phyloP scores from a whole-genome alignment of 2,888 invertebrate genomes.

The Zygothrica quintamaculata region DNA sequence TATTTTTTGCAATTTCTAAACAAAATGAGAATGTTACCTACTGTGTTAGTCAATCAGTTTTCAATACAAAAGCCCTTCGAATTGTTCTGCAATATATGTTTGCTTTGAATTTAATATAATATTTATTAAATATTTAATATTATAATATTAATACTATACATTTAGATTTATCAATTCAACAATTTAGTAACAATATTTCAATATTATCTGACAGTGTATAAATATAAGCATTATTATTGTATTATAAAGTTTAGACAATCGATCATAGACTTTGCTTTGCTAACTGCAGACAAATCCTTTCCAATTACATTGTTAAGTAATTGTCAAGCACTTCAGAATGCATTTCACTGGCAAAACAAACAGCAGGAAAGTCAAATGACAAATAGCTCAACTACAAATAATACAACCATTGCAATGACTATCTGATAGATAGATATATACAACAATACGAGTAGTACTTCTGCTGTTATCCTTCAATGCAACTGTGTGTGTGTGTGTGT shows the following conservation, averaged over 20 bases:
- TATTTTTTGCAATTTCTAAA: background rate
- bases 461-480: conserved; percentile 10
- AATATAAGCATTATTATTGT: background rate
- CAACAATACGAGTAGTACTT: background rate
- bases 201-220: background rate
- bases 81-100: too few relatives aligned
- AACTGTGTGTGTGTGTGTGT: too few relatives aligned
- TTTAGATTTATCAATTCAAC: background rate
- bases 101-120: too few relatives aligned
- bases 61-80: background rate
- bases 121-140: too few relatives aligned
- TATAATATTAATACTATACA: too few relatives aligned
- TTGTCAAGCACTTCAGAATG: conserved; percentile 43
- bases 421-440: conserved; percentile 47
- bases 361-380: conserved; percentile 53
- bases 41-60: background rate
- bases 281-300: conserved; percentile 37
- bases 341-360: conserved; percentile 52
- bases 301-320: conserved; percentile 52
- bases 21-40: background rate
- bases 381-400: conserved; percentile 53
- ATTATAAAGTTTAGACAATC: conserved; percentile 31
- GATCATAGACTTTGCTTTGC: conserved; percentile 38
- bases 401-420: conserved; percentile 25
- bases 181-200: background rate